phyloP scores from a whole-genome alignment of 2,797 vertebrate species.

The Anniella stebbinsi region DNA sequence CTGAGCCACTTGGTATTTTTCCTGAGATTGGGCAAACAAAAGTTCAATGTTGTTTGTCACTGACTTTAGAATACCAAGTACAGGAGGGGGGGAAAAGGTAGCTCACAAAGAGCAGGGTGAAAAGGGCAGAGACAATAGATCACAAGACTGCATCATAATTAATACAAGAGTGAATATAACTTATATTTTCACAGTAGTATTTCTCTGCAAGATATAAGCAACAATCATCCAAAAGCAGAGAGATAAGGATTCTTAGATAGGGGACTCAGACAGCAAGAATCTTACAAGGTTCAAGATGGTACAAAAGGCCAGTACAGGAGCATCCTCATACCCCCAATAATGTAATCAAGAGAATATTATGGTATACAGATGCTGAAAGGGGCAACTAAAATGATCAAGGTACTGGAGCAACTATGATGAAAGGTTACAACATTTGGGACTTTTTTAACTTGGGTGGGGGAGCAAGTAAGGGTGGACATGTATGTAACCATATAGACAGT shows the following conservation, averaged over 20 bases:
- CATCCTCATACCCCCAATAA: too few relatives aligned
- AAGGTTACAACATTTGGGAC: too few relatives aligned
- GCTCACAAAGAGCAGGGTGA: neutral
- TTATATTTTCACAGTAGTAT: neutral
- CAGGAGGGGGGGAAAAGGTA: neutral
- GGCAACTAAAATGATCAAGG: too few relatives aligned
- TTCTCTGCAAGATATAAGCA: neutral
- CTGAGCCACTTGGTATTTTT: neutral
- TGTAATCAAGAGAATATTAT: neutral
- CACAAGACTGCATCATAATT: neutral
- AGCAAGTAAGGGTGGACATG: too few relatives aligned
- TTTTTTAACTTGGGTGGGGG: too few relatives aligned
- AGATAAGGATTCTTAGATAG: neutral
- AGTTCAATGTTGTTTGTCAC: neutral
- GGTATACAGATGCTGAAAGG: too few relatives aligned
- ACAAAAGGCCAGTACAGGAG: neutral
- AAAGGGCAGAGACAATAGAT: neutral
- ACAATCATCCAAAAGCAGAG: neutral
- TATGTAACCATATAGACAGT: too few relatives aligned
- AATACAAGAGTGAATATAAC: neutral
- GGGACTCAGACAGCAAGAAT: neutral
- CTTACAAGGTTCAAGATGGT: too few relatives aligned
- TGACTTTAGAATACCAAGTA: neutral
- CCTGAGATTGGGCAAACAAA: neutral
- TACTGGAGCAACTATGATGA: too few relatives aligned